These are phyloP conservation scores for Zhengitettix transpicula DNA, from an alignment of 2,888 invertebrate genomes.

Conservation along the genomic window DNA sequence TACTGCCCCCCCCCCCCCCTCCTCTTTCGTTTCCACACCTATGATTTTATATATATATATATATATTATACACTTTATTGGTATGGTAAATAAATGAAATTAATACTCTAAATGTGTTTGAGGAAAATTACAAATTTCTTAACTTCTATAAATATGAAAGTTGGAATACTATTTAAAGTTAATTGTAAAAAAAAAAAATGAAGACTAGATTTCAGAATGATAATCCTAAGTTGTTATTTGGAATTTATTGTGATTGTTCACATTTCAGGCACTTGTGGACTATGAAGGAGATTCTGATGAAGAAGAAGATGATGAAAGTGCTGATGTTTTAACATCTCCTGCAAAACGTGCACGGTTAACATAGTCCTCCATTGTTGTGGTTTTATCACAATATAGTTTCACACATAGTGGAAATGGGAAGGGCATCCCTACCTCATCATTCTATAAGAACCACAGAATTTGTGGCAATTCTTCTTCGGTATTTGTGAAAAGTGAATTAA, in stretches of 20 bases:
- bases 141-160: too few relatives aligned
- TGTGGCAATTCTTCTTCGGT: too few relatives aligned
- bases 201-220: too few relatives aligned
- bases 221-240: neutral
- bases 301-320: conserved; percentile 49
- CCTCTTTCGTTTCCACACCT: too few relatives aligned
- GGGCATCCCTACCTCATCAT: neutral
- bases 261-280: conserved; percentile 73
- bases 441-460: neutral
- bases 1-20: too few relatives aligned
- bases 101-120: too few relatives aligned
- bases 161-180: too few relatives aligned
- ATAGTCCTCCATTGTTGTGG: conserved; percentile 32
- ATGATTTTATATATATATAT: too few relatives aligned
- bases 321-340: conserved; percentile 32
- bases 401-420: neutral
- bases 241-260: conserved; percentile 7
- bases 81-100: too few relatives aligned
- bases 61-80: too few relatives aligned
- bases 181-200: too few relatives aligned
- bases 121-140: too few relatives aligned
- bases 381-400: neutral
- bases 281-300: conserved; percentile 97
- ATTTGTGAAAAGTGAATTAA: neutral
- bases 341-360: conserved; percentile 60